phyloP scores from a whole-genome alignment of 2,113 vertebrate species.

The Aleadryas rufinucha region DNA sequence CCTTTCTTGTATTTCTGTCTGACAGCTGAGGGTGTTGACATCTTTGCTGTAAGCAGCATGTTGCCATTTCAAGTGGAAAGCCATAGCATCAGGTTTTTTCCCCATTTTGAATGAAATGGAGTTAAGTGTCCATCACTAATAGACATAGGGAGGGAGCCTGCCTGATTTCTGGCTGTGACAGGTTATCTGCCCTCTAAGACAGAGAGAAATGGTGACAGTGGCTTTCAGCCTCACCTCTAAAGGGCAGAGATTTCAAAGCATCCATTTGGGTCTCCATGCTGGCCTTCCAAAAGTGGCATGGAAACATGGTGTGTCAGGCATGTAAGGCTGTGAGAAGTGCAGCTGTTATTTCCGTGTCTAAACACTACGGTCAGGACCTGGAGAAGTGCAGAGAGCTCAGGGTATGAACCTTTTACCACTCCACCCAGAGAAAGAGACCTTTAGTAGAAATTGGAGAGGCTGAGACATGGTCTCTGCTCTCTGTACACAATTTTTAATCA shows the following conservation, averaged over 20 bases:
- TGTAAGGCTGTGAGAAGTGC: background rate
- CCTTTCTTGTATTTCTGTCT: background rate
- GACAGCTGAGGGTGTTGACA: background rate
- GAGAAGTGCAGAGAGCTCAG: background rate
- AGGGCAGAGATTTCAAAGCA: background rate
- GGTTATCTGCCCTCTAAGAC: background rate
- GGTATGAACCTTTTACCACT: background rate
- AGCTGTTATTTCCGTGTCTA: background rate
- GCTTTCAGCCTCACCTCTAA: background rate
- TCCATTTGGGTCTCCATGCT: background rate
- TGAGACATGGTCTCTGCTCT: background rate
- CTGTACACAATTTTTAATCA: background rate
- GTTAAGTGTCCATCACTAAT: background rate
- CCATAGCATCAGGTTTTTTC: background rate
- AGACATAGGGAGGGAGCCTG: background rate
- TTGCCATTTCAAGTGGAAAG: slow-evolving; percentile 5
- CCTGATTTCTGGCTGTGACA: background rate
- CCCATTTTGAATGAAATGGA: background rate
- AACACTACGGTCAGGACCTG: background rate
- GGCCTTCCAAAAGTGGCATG: background rate
- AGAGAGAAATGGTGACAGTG: background rate
- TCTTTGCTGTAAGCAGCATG: background rate
- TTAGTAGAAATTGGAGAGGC: background rate
- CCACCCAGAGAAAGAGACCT: background rate
- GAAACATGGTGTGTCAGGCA: rapidly evolving